Conservation (phyloP, 2,113 vertebrate species). For the Phoenicopterus ruber region DNA sequence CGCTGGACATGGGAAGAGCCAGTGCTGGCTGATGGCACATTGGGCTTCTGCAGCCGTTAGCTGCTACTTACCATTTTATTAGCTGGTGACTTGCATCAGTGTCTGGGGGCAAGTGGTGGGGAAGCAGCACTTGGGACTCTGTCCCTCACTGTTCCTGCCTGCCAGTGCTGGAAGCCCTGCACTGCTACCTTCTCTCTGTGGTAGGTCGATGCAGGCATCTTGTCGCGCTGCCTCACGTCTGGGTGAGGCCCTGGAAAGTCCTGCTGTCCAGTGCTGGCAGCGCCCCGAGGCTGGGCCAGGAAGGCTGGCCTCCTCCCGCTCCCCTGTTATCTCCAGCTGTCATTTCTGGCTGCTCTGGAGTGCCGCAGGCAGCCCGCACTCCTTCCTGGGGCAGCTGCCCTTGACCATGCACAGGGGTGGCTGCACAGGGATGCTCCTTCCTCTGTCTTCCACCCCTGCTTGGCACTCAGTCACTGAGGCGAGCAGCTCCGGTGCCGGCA, state of each 20-base stretch:
- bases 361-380: background rate
- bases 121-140: background rate
- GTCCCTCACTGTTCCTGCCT: background rate
- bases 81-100: background rate
- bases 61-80: background rate
- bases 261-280: background rate
- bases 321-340: background rate
- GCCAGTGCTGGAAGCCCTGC: background rate
- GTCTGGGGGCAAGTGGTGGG: background rate
- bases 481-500: background rate
- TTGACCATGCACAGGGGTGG: rapidly evolving
- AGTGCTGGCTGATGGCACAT: background rate
- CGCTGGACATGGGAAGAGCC: background rate
- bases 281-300: rapidly evolving
- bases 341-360: background rate
- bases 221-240: rapidly evolving
- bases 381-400: background rate
- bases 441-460: background rate
- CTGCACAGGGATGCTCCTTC: background rate
- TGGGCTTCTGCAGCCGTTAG: background rate
- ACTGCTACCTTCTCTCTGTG: background rate
- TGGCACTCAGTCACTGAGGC: rapidly evolving
- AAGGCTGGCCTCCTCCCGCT: background rate
- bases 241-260: background rate
- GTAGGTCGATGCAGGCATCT: background rate